These are phyloP conservation scores for Oryzias curvinotus DNA, from an alignment of 2,113 vertebrate genomes.

Conservation along the genomic window DNA sequence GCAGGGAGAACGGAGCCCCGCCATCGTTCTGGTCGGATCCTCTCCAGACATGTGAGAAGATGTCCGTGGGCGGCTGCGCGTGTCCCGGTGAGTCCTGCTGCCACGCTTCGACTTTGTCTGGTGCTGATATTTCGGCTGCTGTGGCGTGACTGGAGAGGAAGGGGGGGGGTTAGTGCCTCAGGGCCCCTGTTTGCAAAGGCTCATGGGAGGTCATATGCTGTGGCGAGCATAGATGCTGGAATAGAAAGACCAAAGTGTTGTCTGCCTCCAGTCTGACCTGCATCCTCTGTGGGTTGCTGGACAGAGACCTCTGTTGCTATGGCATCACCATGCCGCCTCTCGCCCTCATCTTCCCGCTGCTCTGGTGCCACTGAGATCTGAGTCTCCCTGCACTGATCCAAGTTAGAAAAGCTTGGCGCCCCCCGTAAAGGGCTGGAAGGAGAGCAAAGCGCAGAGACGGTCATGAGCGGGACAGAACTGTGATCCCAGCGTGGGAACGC, in stretches of 20 bases:
- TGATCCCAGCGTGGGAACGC: too few species aligned
- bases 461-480: too few species aligned
- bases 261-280: slow-evolving; percentile 8
- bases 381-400: too few species aligned
- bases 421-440: too few species aligned
- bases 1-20: slow-evolving; percentile 64
- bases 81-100: slow-evolving; percentile 86
- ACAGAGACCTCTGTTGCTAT: slow-evolving; percentile 19
- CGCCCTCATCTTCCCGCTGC: slow-evolving; percentile 24
- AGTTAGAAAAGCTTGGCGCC: too few species aligned
- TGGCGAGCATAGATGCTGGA: slow-evolving; percentile 45
- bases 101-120: slow-evolving; percentile 50
- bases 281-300: not conserved
- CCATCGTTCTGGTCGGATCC: slow-evolving; percentile 79
- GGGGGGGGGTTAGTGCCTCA: slow-evolving; percentile 45
- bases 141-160: slow-evolving; percentile 62
- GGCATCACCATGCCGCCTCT: slow-evolving; percentile 38
- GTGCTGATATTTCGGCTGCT: slow-evolving; percentile 45
- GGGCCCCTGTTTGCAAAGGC: slow-evolving; percentile 71
- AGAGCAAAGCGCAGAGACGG: too few species aligned
- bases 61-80: slow-evolving; percentile 93
- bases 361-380: slow-evolving; percentile 49
- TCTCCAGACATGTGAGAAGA: slow-evolving; percentile 93
- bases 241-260: slow-evolving; percentile 36
- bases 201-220: slow-evolving; percentile 70